phyloP scores from a whole-genome alignment of 2,113 vertebrate genomes.

The Mustela lutreola region DNA sequence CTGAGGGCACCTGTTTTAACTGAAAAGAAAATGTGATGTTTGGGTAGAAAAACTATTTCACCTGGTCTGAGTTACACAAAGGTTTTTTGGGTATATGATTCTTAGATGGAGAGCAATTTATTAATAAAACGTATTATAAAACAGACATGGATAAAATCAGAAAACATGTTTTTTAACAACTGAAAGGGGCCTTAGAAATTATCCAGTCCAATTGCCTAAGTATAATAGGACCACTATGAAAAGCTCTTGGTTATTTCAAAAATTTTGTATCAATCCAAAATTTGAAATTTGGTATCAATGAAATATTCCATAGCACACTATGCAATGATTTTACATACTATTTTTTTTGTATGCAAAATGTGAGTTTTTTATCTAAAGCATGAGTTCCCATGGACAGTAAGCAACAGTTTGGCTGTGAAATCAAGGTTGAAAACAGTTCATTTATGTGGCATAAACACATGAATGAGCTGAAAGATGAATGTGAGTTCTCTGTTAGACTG shows the following conservation, averaged over 20 bases:
- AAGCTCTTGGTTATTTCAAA: neutral
- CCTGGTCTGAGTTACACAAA: slow-evolving; percentile 50
- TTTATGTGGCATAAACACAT: neutral
- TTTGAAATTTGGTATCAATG: neutral
- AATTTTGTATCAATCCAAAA: neutral
- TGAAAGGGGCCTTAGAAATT: slow-evolving; percentile 11
- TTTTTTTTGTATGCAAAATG: slow-evolving; percentile 13
- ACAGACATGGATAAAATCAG: slow-evolving; percentile 1
- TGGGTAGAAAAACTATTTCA: slow-evolving; percentile 35
- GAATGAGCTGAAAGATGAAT: neutral
- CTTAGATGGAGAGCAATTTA: neutral
- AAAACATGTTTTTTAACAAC: neutral
- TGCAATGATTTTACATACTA: neutral
- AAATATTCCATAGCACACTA: neutral
- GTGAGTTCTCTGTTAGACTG: neutral
- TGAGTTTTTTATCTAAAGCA: neutral
- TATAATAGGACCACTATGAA: neutral
- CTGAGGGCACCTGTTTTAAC: neutral
- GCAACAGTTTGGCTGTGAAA: neutral
- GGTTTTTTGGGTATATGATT: neutral
- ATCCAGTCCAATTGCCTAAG: neutral
- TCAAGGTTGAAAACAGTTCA: neutral
- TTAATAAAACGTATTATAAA: neutral
- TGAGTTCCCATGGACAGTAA: neutral
- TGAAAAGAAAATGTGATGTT: neutral